Conservation (phyloP, 2,888 invertebrate species). For the Platycheirus rosarum region DNA sequence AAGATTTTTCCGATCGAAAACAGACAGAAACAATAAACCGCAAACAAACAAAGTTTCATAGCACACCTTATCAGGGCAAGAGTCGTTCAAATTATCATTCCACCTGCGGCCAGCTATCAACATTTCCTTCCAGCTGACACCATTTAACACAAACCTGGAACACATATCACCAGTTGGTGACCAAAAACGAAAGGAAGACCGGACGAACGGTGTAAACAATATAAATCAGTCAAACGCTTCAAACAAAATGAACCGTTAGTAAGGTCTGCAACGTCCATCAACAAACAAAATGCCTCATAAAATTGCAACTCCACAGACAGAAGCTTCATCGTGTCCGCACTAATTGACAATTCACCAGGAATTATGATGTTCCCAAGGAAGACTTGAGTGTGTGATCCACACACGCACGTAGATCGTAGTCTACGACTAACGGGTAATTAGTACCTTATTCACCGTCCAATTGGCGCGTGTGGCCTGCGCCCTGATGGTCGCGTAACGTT, state of each 20-base stretch:
- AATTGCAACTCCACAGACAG: conserved; percentile 54
- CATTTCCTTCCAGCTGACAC: conserved; percentile 71
- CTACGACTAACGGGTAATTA: conserved; percentile 67
- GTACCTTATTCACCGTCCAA: conserved; percentile 35
- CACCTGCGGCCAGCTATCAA: conserved; percentile 61
- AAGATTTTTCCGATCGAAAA: conserved; percentile 13
- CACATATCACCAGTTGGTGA: conserved; percentile 29
- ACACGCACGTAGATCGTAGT: conserved; percentile 43
- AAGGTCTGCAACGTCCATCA: conserved; percentile 21
- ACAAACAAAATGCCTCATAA: conserved; percentile 38
- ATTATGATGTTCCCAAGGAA: conserved; percentile 43
- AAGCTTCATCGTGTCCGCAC: conserved; percentile 47
- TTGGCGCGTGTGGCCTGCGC: conserved; percentile 70
- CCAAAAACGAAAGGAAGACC: conserved; percentile 72
- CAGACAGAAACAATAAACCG: conserved; percentile 23
- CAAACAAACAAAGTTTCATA: conserved; percentile 51
- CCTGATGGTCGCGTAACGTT: conserved; percentile 48
- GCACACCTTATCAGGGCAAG: conserved; percentile 61
- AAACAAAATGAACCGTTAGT: conserved; percentile 41
- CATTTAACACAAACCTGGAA: conserved; percentile 53
- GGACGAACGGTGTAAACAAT: conserved; percentile 72
- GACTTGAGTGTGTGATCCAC: conserved; percentile 22
- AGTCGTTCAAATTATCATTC: conserved; percentile 58
- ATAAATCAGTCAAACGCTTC: conserved; percentile 63
- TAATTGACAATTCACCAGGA: conserved; percentile 68